Evolutionary conservation across 1,140 invertebrate species (phyloP).

Genomic region (Myzus persicae): DNA sequence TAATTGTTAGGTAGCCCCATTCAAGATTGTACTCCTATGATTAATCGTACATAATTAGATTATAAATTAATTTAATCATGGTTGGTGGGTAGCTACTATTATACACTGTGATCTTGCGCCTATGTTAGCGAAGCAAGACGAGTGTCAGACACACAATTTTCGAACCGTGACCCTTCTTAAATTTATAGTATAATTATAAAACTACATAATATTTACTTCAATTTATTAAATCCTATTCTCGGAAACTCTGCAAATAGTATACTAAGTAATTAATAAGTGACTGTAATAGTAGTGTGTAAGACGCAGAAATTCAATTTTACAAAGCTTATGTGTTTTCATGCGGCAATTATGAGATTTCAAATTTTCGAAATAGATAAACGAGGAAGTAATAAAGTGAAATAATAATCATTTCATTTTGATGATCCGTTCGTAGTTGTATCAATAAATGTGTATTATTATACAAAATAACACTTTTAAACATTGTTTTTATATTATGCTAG

Average conservation of each 20-base stretch:
- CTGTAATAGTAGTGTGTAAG: not conserved
- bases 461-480: not conserved
- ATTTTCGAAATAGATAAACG: not conserved
- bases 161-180: not conserved
- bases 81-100: not conserved
- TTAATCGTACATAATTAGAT: not conserved
- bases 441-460: not conserved
- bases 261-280: not conserved
- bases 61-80: not conserved
- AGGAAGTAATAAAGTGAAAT: not conserved
- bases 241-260: not conserved
- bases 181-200: not conserved
- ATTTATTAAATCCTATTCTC: not conserved
- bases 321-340: not conserved
- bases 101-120: not conserved
- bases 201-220: not conserved
- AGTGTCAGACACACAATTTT: not conserved
- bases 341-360: not conserved
- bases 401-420: not conserved
- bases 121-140: not conserved
- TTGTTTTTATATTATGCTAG: not conserved
- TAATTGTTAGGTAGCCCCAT: not conserved
- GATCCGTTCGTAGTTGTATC: not conserved
- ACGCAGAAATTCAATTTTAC: not conserved
- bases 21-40: not conserved